Base-by-base conservation (phyloP, 1,140 invertebrate genomes). In the Spodoptera litura region DNA sequence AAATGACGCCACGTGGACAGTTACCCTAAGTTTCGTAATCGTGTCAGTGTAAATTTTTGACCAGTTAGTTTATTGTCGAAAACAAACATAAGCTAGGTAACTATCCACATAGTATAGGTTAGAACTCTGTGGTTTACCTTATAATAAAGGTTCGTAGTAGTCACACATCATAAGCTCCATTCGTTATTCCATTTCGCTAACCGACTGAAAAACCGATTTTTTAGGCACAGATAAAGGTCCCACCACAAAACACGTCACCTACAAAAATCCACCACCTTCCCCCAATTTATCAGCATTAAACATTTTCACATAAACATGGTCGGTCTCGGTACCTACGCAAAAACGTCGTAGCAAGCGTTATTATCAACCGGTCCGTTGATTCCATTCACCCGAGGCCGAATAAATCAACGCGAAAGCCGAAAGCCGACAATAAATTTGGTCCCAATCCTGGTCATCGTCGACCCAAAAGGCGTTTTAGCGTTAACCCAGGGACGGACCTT, bases 401-500 rank as follows among this genome's bases (percentile, higher is more conserved):
- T 94, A 94, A 94, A 94, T 94, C 93, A 94, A 91, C 81, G 90
- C 81, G 79, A 85, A 86, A 87, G 82, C 84, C 83, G 84, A 88
- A 91, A 91, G 85, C 89, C 92, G 86, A 86, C 91, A 86, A 94
- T 94, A 94, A 94, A 94, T 93, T 93, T 90, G 79, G 83, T 79
- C 88, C 89, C 89, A 91, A 92, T 91, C 89, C 90, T 94, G 92
- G 91, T 92, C 92, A 94, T 92, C 91, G 86, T 77, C 85, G 90
- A 89, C 90, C 92, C 91, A 85, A 90, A 87, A 88, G 88, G 88
- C 91, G 88, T 89, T 90, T 88, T 88, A 88, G 89, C 83, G 89
- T 84, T 92, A 91, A 93, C 90, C 91, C 89, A 73, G 87, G 89
- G 91, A 90, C 89, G 92, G 92, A 94, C 92, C 92, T 93, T 94